A percentile compares a stretch with the other conserved stretches of the same genome.
Evolutionary conservation across 2,113 vertebrate species (phyloP).

Genomic region (Gila orcuttii): DNA sequence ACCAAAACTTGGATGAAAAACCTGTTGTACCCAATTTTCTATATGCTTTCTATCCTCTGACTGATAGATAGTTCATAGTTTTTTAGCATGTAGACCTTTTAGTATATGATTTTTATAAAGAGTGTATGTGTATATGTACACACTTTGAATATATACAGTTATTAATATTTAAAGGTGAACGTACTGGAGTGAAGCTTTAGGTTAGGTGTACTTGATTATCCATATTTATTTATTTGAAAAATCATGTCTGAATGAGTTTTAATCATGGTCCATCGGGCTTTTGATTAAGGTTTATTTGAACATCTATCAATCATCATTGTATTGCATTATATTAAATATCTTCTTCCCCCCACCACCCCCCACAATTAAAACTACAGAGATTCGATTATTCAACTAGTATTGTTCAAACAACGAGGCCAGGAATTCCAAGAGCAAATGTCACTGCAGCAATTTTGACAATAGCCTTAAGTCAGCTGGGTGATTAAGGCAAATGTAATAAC

Average conservation of each 20-base stretch:
- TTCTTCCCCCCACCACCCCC: too few relatives aligned
- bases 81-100: too few relatives aligned
- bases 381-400: background rate
- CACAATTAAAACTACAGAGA: background rate
- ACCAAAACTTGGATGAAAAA: background rate
- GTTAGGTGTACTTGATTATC: too few relatives aligned
- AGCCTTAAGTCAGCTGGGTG: conserved; percentile 18
- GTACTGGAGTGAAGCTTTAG: too few relatives aligned
- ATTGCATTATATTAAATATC: background rate
- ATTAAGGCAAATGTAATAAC: conserved; percentile 34
- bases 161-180: too few relatives aligned
- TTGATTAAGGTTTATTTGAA: background rate
- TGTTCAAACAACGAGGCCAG: background rate
- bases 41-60: too few relatives aligned
- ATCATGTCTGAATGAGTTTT: background rate
- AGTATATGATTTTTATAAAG: too few relatives aligned
- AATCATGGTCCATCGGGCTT: background rate
- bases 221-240: too few relatives aligned
- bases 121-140: too few relatives aligned
- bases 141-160: too few relatives aligned
- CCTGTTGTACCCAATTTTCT: background rate
- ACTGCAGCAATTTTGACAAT: conserved; percentile 25
- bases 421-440: conserved; percentile 18
- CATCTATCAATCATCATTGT: background rate
- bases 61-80: too few relatives aligned